Base-by-base conservation (phyloP, 2,113 vertebrate genomes). In the Heliornis fulica region DNA sequence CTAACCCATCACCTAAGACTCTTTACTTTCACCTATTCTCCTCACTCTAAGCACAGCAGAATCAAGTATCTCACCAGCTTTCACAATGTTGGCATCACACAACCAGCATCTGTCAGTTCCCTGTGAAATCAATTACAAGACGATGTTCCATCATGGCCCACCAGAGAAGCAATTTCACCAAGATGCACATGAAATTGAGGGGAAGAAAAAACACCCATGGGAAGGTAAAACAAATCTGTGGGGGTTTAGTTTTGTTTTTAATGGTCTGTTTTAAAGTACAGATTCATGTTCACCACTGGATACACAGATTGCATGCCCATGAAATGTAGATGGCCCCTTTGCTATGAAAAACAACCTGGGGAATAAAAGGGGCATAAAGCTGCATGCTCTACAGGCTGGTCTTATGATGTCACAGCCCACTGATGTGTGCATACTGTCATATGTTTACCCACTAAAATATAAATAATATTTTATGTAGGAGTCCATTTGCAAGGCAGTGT, bases 361-460 rank as follows among this genome's bases (percentile, higher is more conserved):
- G 48, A 68, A 77, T 92, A 90, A 96, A 94, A 92, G 3, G 36
- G 53, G 56, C 75, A 90, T 72, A 96, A 75, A 95, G 69, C 90
- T 54, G 46, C n/a, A 46, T 64, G 54, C 13, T 32, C 51, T 70
- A 40, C 88, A 83, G 68, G 56, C 72, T 89, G 83, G 90, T 41
- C 40, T 75, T 85, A 96, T 93, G 92, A 95, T 83, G 85, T 96
- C 90, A 95, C 48, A 65, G 90, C 90, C 86, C 85, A 91, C 92
- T 21, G 43, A 94, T 78, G 85, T 94, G 92, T 82, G 93, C 88
- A 96, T 96, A 96, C 60, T 95, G 88, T 97, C 96, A 96, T 96
- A 94, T 96, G 90, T 97, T 97, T 96, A 96, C 92, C 69, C 93
- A 94, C 82, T 96, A 84, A 94, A 94, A 92, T 57, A 92, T 60